These are phyloP conservation scores for Augochlora pura DNA, from an alignment of 1,140 invertebrate species.

Conservation along the genomic window DNA sequence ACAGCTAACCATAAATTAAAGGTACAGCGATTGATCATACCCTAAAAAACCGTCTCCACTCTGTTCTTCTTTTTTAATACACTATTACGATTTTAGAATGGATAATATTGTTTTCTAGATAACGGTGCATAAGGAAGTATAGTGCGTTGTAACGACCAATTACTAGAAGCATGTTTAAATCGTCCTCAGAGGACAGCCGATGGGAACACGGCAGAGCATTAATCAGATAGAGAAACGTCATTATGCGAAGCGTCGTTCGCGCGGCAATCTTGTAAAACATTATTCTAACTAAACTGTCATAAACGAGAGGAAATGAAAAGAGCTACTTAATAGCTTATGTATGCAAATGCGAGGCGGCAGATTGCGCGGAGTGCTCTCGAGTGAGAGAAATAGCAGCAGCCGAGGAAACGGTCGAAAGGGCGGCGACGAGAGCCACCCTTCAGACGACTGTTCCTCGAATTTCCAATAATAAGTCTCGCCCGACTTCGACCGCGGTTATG, in stretches of 20 bases:
- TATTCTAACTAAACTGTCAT: slow-evolving; percentile 81
- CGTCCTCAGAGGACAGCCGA: neutral
- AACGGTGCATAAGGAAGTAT: too few species aligned
- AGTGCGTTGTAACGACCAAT: too few species aligned
- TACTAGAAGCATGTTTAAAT: neutral
- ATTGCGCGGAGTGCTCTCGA: slow-evolving; percentile 76
- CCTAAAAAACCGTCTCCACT: too few species aligned
- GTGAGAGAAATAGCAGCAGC: slow-evolving; percentile 64
- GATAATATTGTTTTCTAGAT: too few species aligned
- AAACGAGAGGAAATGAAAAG: slow-evolving; percentile 82
- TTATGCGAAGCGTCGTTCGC: slow-evolving; percentile 71
- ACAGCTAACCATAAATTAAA: too few species aligned
- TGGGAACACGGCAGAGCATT: slow-evolving; percentile 69
- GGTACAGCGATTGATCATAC: too few species aligned
- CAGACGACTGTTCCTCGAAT: slow-evolving; percentile 54
- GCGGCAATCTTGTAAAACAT: slow-evolving; percentile 78
- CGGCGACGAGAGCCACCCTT: slow-evolving; percentile 64
- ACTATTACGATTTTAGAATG: too few species aligned
- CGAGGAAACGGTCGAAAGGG: slow-evolving; percentile 76
- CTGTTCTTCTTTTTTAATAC: too few species aligned
- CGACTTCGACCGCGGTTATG: neutral
- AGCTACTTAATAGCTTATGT: slow-evolving; percentile 81
- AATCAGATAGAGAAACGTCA: slow-evolving; percentile 76
- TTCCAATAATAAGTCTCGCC: slow-evolving; percentile 20
- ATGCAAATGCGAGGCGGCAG: slow-evolving; percentile 79